A percentile compares a stretch with the other conserved stretches of the same genome.
Evolutionary conservation across 1,140 invertebrate species (phyloP).

Genomic region (Saccostrea cuccullata): DNA sequence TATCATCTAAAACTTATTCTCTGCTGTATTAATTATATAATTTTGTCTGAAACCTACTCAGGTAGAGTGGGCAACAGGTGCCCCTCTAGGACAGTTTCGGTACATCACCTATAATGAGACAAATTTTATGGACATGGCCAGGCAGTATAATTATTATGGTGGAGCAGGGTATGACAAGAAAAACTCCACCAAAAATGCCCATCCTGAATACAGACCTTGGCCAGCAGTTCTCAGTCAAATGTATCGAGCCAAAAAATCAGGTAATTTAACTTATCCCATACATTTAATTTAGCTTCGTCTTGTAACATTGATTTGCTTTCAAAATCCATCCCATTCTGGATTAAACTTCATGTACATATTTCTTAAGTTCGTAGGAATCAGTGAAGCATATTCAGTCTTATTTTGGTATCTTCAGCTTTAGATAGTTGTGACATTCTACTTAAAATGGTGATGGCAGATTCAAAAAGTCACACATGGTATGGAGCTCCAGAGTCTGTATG

Average conservation of each 20-base stretch:
- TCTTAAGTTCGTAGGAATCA: no score
- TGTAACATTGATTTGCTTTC: no score
- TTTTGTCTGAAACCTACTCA: constrained; percentile 48
- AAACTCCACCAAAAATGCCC: constrained; percentile 65
- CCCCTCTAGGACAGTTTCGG: constrained; percentile 61
- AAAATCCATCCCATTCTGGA: no score
- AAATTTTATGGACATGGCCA: constrained; percentile 69
- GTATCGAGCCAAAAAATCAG: constrained; percentile 57
- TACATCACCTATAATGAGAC: constrained; percentile 71
- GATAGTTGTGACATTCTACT: constrained; percentile 64
- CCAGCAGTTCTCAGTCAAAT: constrained; percentile 49
- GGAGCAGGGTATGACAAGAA: constrained; percentile 68
- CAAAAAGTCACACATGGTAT: constrained; percentile 58
- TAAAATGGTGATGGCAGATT: constrained; percentile 57
- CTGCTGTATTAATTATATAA: not conserved
- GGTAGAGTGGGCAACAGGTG: constrained; percentile 66
- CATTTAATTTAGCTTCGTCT: no score
- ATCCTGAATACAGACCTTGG: constrained; percentile 68
- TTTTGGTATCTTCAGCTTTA: not conserved
- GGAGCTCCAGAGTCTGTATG: constrained; percentile 64
- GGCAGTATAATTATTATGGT: constrained; percentile 66
- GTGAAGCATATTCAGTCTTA: not conserved
- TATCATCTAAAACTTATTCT: not conserved
- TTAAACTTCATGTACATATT: no score
- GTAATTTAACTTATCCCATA: not conserved